phyloP scores from a whole-genome alignment of 2,113 vertebrate genomes.

The Okapia johnstoni region DNA sequence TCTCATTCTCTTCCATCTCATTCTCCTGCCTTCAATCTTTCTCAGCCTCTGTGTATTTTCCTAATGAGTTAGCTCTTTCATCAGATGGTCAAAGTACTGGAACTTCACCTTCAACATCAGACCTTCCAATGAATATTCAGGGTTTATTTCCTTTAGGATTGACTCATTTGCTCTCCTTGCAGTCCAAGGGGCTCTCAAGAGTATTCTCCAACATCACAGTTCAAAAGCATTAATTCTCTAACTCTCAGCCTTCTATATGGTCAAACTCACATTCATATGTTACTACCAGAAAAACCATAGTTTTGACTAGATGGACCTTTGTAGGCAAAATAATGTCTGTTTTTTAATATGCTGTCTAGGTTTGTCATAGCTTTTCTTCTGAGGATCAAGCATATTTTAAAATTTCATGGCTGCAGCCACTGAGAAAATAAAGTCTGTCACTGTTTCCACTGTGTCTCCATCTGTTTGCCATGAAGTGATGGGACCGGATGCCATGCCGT shows the following conservation, averaged over 20 bases:
- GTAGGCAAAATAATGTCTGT: background rate
- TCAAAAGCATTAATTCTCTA: background rate
- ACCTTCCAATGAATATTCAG: background rate
- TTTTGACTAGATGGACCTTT: background rate
- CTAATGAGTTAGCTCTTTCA: background rate
- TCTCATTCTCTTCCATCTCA: background rate
- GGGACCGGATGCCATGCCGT: background rate
- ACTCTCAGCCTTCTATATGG: background rate
- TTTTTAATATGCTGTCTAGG: background rate
- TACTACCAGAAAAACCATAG: background rate
- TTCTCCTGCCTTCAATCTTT: background rate
- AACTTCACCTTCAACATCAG: background rate
- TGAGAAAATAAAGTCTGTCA: background rate
- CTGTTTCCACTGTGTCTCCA: background rate
- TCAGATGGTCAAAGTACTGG: background rate
- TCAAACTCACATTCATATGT: background rate
- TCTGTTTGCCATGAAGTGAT: background rate
- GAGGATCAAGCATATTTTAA: background rate
- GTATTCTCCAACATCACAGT: background rate
- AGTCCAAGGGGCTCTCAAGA: background rate
- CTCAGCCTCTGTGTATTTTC: background rate
- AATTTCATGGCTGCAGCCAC: background rate
- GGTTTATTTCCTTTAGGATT: background rate
- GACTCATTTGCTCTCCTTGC: background rate
- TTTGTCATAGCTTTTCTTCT: background rate